phyloP scores from a whole-genome alignment of 2,888 invertebrate genomes.

The Pachymerium ferrugineum region DNA sequence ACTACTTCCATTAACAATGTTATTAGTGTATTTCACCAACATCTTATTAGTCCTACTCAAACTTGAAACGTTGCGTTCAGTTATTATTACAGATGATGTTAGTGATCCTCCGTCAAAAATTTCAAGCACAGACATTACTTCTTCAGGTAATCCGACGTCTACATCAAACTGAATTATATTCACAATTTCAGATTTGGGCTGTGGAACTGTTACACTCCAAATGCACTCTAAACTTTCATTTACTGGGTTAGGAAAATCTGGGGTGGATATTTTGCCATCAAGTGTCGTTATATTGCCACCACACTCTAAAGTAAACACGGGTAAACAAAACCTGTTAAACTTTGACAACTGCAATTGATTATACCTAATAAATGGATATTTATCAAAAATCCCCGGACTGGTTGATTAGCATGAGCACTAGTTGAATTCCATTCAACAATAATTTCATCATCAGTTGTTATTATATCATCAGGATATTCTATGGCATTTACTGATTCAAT shows the following conservation, averaged over 20 bases:
- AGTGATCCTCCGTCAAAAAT: constrained; percentile 1
- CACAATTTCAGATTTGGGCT: background rate
- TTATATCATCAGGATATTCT: background rate
- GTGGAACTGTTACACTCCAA: background rate
- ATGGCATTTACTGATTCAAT: background rate
- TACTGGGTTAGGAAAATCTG: background rate
- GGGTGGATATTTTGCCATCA: background rate
- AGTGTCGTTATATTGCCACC: background rate
- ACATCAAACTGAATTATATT: background rate
- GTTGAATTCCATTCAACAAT: background rate
- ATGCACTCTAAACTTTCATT: background rate
- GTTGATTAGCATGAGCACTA: background rate
- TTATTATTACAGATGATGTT: background rate
- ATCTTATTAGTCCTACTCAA: background rate
- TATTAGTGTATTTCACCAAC: background rate
- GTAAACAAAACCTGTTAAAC: background rate
- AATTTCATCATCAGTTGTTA: background rate
- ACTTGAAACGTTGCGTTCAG: background rate
- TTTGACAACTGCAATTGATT: background rate
- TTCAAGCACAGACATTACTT: background rate
- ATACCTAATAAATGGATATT: background rate
- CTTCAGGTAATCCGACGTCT: background rate
- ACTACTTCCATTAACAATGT: background rate
- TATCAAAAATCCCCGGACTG: background rate
- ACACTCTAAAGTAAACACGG: background rate